Evolutionary conservation across 2,797 vertebrate species (phyloP).

Genomic region (Melanotaenia parkinsoni): DNA sequence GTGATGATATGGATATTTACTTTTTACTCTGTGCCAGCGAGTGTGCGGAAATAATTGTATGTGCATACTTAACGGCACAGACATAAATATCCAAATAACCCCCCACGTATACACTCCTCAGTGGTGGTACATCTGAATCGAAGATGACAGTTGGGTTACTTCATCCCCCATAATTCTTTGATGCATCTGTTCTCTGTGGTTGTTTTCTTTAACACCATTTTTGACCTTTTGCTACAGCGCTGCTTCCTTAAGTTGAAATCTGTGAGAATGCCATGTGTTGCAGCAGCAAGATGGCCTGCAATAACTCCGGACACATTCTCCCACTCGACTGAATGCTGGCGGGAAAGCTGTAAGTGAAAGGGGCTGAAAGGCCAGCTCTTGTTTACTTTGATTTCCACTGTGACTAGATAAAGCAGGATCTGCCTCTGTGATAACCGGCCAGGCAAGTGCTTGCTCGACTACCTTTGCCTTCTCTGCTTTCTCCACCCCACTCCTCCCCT

Average conservation of each 20-base stretch:
- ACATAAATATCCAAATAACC: constrained; percentile 67
- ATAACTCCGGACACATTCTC: constrained; percentile 61
- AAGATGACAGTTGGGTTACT: constrained; percentile 70
- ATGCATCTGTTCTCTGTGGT: constrained; percentile 58
- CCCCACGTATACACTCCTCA: constrained; percentile 48
- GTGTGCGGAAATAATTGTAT: constrained; percentile 68
- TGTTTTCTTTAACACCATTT: constrained; percentile 74
- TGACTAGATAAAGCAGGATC: constrained; percentile 79
- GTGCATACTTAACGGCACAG: constrained; percentile 65
- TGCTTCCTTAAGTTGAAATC: constrained; percentile 55
- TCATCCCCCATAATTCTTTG: constrained; percentile 72
- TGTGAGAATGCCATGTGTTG: constrained; percentile 55
- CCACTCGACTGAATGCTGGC: constrained; percentile 53
- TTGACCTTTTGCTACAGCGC: constrained; percentile 68
- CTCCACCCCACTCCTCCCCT: constrained; percentile 56
- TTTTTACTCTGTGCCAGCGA: constrained; percentile 56
- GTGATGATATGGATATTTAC: constrained; percentile 75
- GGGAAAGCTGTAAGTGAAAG: constrained; percentile 59
- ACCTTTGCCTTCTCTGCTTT: constrained; percentile 51
- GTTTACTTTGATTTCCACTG: constrained; percentile 76
- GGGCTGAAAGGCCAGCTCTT: constrained; percentile 66
- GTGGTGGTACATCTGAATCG: constrained; percentile 68
- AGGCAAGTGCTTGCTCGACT: constrained; percentile 59
- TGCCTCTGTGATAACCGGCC: constrained; percentile 72
- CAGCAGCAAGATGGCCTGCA: constrained; percentile 50